Evolutionary conservation across 2,113 vertebrate species (phyloP).

Genomic region (Sinocyclocheilus anshuiensis): DNA sequence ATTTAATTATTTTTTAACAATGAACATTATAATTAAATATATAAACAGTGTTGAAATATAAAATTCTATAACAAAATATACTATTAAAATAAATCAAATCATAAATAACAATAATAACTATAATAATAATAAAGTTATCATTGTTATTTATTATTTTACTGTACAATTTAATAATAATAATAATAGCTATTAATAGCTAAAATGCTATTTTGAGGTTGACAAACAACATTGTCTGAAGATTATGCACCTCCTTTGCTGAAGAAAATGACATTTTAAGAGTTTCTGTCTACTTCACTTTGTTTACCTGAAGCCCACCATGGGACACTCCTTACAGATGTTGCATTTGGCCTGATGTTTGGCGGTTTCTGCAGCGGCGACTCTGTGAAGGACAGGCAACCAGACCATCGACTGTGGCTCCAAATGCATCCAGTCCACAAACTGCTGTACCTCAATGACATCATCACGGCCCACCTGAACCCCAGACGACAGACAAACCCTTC

Average conservation of each 20-base stretch:
- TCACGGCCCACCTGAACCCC: slow-evolving; percentile 79
- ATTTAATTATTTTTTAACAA: too few relatives aligned
- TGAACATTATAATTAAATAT: too few relatives aligned
- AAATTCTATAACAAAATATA: too few relatives aligned
- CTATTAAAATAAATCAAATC: too few relatives aligned
- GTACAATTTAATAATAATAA: neutral
- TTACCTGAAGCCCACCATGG: slow-evolving; percentile 87
- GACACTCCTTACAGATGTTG: slow-evolving; percentile 88
- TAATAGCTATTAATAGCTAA: neutral
- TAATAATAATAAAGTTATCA: too few relatives aligned
- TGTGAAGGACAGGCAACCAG: slow-evolving; percentile 85
- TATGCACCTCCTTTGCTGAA: neutral
- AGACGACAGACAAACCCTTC: neutral
- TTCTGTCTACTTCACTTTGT: neutral
- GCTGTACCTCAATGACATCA: slow-evolving; percentile 80
- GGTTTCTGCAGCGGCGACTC: slow-evolving; percentile 84
- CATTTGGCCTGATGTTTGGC: slow-evolving; percentile 88
- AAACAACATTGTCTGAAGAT: neutral
- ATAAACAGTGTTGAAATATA: too few relatives aligned
- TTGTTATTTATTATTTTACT: neutral
- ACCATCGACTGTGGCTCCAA: slow-evolving; percentile 89
- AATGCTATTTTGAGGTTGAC: neutral
- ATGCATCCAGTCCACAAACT: slow-evolving; percentile 89
- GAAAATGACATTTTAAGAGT: neutral
- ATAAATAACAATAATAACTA: too few relatives aligned